Evolutionary conservation across 1,140 invertebrate genomes (phyloP).

Genomic region (Archegozetes longisetosus): DNA sequence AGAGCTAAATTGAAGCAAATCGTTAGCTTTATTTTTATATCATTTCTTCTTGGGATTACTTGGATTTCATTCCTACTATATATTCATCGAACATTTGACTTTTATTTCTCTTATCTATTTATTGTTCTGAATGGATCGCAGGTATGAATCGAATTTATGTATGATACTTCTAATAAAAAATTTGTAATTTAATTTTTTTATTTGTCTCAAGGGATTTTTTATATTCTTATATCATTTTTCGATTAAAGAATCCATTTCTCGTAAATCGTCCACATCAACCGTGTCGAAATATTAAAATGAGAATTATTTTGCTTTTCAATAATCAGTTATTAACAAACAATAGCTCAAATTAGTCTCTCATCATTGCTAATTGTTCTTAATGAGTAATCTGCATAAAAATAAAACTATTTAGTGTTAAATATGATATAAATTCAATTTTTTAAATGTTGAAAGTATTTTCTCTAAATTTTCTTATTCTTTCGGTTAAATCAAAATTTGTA

Average conservation of each 20-base stretch:
- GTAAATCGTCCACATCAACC: too few relatives aligned
- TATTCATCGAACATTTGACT: neutral
- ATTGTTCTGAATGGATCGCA: slow-evolving; percentile 17
- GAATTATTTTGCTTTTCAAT: too few relatives aligned
- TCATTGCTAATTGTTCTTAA: too few relatives aligned
- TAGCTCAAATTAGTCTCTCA: too few relatives aligned
- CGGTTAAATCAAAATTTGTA: too few relatives aligned
- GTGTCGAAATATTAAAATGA: too few relatives aligned
- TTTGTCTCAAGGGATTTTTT: neutral
- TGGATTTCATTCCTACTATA: slow-evolving; percentile 16
- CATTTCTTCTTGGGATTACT: slow-evolving; percentile 17
- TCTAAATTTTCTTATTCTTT: too few relatives aligned
- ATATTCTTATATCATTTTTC: neutral
- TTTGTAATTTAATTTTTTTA: neutral
- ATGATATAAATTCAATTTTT: too few relatives aligned
- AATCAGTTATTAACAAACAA: too few relatives aligned
- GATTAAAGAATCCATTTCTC: neutral
- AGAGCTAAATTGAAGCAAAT: slow-evolving; percentile 3
- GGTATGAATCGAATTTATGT: slow-evolving; percentile 8
- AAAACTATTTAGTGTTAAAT: too few relatives aligned
- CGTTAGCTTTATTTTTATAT: slow-evolving; percentile 12
- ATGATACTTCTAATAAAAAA: neutral
- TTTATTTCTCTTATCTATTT: slow-evolving; percentile 14
- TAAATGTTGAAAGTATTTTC: too few relatives aligned
- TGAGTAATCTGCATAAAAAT: too few relatives aligned